Evolutionary conservation across 1,140 invertebrate species (phyloP).

Genomic region (Listronotus oregonensis): DNA sequence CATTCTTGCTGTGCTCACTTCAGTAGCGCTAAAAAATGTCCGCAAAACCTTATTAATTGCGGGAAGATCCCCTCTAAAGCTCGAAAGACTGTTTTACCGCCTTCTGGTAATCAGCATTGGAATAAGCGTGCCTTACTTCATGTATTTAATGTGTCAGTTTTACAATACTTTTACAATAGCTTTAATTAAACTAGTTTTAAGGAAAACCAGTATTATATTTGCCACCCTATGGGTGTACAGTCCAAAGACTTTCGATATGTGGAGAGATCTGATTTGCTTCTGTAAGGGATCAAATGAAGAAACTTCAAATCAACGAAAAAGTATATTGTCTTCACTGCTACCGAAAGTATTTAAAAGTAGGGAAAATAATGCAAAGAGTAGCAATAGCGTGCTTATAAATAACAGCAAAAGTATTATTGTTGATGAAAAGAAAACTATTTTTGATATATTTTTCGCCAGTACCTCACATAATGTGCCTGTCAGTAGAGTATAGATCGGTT

Average conservation of each 20-base stretch:
- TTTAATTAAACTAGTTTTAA: slow-evolving; percentile 42
- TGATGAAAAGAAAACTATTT: slow-evolving; percentile 36
- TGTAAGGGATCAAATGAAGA: slow-evolving; percentile 26
- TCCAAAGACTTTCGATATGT: slow-evolving; percentile 49
- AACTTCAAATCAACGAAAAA: slow-evolving; percentile 18
- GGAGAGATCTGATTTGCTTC: slow-evolving; percentile 45
- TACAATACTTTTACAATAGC: slow-evolving; percentile 43
- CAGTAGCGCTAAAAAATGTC: slow-evolving; percentile 59
- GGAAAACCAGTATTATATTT: slow-evolving; percentile 47
- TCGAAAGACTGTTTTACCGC: slow-evolving; percentile 79
- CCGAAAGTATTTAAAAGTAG: slow-evolving; percentile 35
- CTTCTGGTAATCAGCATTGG: slow-evolving; percentile 59
- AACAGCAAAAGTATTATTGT: slow-evolving; percentile 28
- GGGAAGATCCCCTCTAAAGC: slow-evolving; percentile 70
- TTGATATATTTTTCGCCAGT: slow-evolving; percentile 37
- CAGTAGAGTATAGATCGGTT: slow-evolving; percentile 37
- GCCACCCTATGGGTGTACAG: slow-evolving; percentile 49
- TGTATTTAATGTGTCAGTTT: slow-evolving; percentile 46
- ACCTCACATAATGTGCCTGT: slow-evolving; percentile 46
- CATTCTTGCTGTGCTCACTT: slow-evolving; percentile 58
- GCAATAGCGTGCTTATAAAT: slow-evolving; percentile 15
- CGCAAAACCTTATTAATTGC: slow-evolving; percentile 56
- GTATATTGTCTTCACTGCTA: slow-evolving; percentile 30
- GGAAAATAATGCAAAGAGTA: slow-evolving; percentile 12
- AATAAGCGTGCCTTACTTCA: slow-evolving; percentile 45